phyloP scores from a whole-genome alignment of 2,888 invertebrate species.

The Harpalus rufipes region DNA sequence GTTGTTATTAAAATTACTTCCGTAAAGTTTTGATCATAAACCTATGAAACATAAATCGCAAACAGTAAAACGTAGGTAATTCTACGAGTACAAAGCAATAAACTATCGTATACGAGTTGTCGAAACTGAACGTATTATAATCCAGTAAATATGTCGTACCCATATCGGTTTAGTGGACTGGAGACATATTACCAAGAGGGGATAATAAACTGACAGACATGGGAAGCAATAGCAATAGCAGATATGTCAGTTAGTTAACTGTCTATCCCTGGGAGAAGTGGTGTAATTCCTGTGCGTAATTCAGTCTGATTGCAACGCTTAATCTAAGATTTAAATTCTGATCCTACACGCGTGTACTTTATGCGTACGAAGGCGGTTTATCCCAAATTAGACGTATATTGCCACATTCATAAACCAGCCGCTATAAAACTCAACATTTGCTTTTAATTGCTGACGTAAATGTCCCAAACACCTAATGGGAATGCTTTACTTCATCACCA shows the following conservation, averaged over 20 bases:
- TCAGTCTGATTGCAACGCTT: conserved; percentile 57
- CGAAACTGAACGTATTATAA: neutral
- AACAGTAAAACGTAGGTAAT: no score
- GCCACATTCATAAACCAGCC: conserved; percentile 34
- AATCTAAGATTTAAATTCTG: conserved; percentile 64
- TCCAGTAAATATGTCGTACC: conserved; percentile 2
- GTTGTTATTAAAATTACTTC: no score
- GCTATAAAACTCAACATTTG: conserved; percentile 37
- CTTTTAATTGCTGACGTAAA: conserved; percentile 59
- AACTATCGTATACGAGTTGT: neutral
- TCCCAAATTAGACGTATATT: conserved; percentile 51
- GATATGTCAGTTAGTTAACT: conserved; percentile 41
- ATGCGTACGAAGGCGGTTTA: conserved; percentile 45
- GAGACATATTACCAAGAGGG: neutral
- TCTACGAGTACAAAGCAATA: neutral
- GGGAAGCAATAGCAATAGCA: neutral
- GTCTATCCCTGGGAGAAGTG: conserved; percentile 16
- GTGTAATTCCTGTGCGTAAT: conserved; percentile 51
- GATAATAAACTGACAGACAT: neutral
- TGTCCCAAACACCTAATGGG: conserved; percentile 41
- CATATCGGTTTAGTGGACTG: neutral
- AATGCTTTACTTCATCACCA: conserved; percentile 10
- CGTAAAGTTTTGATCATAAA: no score
- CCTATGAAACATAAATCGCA: no score
- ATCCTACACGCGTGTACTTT: conserved; percentile 64